Percentiles rank a stretch among this genome's conserved stretches.
phyloP scores from a whole-genome alignment of 1,140 invertebrate genomes.

The Orchestia grillus region DNA sequence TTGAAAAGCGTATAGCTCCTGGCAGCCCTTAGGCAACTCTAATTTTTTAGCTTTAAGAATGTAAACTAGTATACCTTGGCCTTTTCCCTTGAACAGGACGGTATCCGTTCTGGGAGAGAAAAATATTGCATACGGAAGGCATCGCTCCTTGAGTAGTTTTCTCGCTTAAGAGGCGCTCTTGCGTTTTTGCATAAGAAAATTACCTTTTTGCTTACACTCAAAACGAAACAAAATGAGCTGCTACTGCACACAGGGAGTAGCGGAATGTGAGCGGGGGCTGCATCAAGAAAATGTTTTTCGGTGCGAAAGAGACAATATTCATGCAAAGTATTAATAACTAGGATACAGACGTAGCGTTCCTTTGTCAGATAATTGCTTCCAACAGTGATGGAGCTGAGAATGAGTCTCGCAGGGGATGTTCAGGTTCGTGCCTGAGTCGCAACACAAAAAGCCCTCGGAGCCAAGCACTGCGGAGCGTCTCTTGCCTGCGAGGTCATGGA shows the following conservation, averaged over 20 bases:
- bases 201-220: not conserved
- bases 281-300: not conserved
- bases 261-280: not conserved
- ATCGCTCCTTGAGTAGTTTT: not conserved
- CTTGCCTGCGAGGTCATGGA: no score
- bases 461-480: no score
- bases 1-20: no score
- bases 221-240: not conserved
- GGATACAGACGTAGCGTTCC: not conserved
- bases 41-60: not conserved
- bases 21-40: no score
- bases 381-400: not conserved
- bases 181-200: not conserved
- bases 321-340: not conserved
- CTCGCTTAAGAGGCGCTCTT: not conserved
- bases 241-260: not conserved
- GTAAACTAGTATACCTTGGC: not conserved
- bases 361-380: not conserved
- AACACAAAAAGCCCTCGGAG: no score
- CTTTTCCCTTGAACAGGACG: not conserved
- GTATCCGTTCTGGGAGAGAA: not conserved
- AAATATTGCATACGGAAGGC: not conserved
- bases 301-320: not conserved
- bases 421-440: no score
- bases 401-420: no score